Percentiles rank a stretch among this genome's conserved stretches.
These are phyloP conservation scores for Mamestra configurata DNA, from an alignment of 1,140 invertebrate genomes.

Conservation along the genomic window DNA sequence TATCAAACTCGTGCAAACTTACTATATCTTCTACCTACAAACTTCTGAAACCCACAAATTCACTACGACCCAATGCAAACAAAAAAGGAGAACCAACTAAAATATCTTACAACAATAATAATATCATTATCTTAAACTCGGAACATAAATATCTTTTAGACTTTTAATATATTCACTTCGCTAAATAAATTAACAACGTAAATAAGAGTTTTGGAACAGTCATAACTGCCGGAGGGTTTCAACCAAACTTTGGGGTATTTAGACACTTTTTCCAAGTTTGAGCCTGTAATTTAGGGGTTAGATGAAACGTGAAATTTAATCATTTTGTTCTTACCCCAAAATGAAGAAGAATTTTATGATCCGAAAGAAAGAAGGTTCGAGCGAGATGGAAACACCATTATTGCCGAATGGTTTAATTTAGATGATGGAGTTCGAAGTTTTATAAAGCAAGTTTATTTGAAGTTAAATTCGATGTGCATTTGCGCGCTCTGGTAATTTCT, in stretches of 20 bases:
- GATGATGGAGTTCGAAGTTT: slow-evolving; percentile 12
- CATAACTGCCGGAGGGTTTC: slow-evolving; percentile 48
- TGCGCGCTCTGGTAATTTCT: neutral
- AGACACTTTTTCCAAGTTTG: slow-evolving; percentile 55
- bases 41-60: neutral
- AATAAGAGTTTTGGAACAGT: slow-evolving; percentile 64
- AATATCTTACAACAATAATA: slow-evolving; percentile 22
- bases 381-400: slow-evolving; percentile 2
- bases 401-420: slow-evolving; percentile 37
- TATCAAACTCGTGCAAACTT: neutral
- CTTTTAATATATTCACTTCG: slow-evolving; percentile 75
- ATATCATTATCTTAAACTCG: slow-evolving; percentile 62
- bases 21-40: neutral
- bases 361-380: slow-evolving; percentile 2
- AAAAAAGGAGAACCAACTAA: slow-evolving; percentile 16
- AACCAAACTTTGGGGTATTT: slow-evolving; percentile 47
- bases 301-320: slow-evolving; percentile 55
- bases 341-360: slow-evolving; percentile 44
- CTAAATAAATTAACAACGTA: slow-evolving; percentile 76
- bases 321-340: slow-evolving; percentile 46
- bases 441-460: neutral
- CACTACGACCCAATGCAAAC: neutral
- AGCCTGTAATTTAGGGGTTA: slow-evolving; percentile 54
- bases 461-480: slow-evolving; percentile 4
- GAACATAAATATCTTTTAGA: slow-evolving; percentile 74